Evolutionary conservation across 2,113 vertebrate genomes (phyloP).

Genomic region (Burhinus oedicnemus): DNA sequence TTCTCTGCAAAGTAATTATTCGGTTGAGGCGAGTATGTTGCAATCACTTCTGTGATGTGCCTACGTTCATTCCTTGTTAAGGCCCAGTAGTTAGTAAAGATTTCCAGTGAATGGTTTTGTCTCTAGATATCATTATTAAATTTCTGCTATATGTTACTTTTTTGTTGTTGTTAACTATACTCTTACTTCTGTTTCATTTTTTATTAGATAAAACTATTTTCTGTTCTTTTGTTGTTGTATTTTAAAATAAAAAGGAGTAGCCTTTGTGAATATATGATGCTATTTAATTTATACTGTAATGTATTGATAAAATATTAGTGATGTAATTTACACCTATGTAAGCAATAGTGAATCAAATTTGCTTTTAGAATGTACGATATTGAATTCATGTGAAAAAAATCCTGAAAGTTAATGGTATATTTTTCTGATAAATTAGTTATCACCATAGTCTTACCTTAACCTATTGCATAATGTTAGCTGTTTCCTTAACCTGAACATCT

Average conservation of each 20-base stretch:
- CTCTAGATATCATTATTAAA: background rate
- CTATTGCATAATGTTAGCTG: background rate
- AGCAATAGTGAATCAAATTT: background rate
- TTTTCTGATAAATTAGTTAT: background rate
- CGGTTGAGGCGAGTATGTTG: background rate
- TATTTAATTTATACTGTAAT: background rate
- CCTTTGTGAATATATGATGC: background rate
- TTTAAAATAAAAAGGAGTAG: background rate
- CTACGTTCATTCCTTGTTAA: background rate
- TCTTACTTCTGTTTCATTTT: background rate
- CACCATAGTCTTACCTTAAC: background rate
- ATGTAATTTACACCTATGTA: background rate
- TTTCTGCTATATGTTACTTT: background rate
- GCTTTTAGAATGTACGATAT: background rate
- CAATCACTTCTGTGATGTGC: background rate
- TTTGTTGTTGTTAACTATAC: background rate
- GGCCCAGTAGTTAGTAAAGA: background rate
- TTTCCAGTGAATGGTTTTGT: background rate
- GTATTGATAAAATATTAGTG: background rate
- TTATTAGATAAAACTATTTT: background rate
- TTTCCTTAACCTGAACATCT: background rate
- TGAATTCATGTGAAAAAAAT: background rate
- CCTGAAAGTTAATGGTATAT: background rate
- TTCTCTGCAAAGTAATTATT: background rate
- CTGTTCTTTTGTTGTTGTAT: background rate